These are phyloP conservation scores for Oscheius sp. DNA, from an alignment of 2,888 invertebrate species.

Conservation along the genomic window DNA sequence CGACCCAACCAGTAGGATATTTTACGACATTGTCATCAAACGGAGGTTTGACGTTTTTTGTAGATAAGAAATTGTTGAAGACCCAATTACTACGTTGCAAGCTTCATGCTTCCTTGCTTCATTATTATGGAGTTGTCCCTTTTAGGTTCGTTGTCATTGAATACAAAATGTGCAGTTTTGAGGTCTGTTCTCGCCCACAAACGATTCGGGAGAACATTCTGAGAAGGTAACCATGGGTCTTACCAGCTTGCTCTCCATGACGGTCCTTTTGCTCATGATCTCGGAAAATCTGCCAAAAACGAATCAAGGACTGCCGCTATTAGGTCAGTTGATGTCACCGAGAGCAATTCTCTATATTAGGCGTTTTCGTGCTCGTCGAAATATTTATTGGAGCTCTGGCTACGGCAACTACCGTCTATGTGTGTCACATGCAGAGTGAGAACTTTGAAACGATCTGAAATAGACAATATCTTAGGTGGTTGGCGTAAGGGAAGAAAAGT, in stretches of 20 bases:
- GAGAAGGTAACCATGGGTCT: slow-evolving; percentile 35
- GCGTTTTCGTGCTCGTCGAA: slow-evolving; percentile 30
- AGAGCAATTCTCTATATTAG: not conserved
- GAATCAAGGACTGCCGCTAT: slow-evolving; percentile 28
- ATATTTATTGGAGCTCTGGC: slow-evolving; percentile 32
- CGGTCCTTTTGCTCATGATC: slow-evolving; percentile 25
- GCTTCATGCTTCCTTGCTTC: slow-evolving; percentile 34
- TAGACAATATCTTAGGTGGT: slow-evolving; percentile 12
- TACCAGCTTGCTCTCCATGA: slow-evolving; percentile 35
- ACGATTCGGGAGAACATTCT: slow-evolving; percentile 33
- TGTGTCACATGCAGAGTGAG: slow-evolving; percentile 30
- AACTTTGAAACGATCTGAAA: not conserved
- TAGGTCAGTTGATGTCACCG: slow-evolving; percentile 11
- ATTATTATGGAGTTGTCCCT: slow-evolving; percentile 32
- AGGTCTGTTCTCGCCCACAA: slow-evolving; percentile 31
- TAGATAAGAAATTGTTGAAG: not conserved
- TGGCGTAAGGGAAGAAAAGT: slow-evolving; percentile 24
- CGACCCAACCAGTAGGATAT: slow-evolving; percentile 13
- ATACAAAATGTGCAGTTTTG: not conserved
- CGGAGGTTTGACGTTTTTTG: slow-evolving; percentile 1
- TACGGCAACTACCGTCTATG: slow-evolving; percentile 30
- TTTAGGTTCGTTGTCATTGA: not conserved
- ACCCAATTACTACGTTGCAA: slow-evolving; percentile 31
- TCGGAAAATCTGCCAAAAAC: slow-evolving; percentile 34
- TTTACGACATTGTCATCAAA: slow-evolving; percentile 31